phyloP scores from a whole-genome alignment of 2,888 invertebrate genomes.

The Poecilobothrus nobilitatus region DNA sequence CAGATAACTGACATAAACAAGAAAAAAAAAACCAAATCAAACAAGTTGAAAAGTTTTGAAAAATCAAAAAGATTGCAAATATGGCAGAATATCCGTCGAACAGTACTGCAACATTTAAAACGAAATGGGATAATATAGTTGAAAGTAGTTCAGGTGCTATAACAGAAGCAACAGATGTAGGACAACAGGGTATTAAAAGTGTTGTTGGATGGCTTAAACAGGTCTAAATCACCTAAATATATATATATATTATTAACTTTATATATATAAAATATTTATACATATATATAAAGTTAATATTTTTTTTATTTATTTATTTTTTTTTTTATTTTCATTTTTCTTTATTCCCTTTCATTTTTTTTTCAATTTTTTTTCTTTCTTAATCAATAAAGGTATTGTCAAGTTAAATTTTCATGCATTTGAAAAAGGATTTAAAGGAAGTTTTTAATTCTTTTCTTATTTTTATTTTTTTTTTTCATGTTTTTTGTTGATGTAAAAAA shows the following conservation, averaged over 20 bases:
- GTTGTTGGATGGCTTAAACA: slow-evolving; percentile 78
- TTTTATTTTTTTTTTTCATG: too few relatives aligned
- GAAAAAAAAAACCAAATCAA: too few relatives aligned
- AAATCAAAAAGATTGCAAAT: neutral
- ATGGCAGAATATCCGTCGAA: slow-evolving; percentile 66
- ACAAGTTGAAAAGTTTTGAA: too few relatives aligned
- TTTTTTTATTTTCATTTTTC: slow-evolving; percentile 13
- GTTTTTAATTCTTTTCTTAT: too few relatives aligned
- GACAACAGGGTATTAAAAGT: slow-evolving; percentile 51
- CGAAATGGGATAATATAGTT: slow-evolving; percentile 64
- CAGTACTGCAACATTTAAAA: slow-evolving; percentile 52
- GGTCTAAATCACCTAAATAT: slow-evolving; percentile 41
- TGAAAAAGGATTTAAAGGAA: too few relatives aligned
- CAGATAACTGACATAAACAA: neutral
- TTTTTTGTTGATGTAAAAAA: too few relatives aligned
- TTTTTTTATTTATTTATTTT: slow-evolving; percentile 10
- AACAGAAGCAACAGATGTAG: slow-evolving; percentile 41
- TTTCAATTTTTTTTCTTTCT: slow-evolving; percentile 6
- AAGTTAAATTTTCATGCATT: too few relatives aligned
- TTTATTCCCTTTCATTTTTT: neutral
- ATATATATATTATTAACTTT: slow-evolving; percentile 15
- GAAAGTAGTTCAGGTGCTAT: slow-evolving; percentile 61
- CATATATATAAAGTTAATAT: neutral
- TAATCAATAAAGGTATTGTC: neutral
- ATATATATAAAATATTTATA: neutral